Percentiles rank a stretch among this genome's conserved stretches.
Evolutionary conservation across 1,140 invertebrate genomes (phyloP).

Genomic region (Drosophila aff.): DNA sequence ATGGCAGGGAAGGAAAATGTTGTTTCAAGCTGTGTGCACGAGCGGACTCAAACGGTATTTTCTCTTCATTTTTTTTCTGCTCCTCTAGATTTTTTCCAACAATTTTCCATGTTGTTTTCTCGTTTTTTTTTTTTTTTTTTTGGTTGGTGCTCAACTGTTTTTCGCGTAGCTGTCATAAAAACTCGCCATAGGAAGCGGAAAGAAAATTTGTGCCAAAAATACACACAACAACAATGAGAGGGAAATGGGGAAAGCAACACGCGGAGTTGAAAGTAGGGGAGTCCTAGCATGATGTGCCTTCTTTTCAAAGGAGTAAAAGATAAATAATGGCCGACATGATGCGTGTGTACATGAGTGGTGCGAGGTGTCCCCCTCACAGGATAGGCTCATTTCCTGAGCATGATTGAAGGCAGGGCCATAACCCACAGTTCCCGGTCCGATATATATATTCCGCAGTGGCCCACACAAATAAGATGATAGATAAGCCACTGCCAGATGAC

Average conservation of each 20-base stretch:
- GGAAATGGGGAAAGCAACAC: conserved; percentile 35
- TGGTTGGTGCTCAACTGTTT: conserved; percentile 35
- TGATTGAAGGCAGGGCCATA: conserved; percentile 71
- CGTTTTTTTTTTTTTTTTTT: conserved; percentile 24
- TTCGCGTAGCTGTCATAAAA: conserved; percentile 74
- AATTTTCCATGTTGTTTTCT: conserved; percentile 21
- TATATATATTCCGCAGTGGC: conserved; percentile 31
- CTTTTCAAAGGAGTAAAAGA: conserved; percentile 72
- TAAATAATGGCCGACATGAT: conserved; percentile 77
- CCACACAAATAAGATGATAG: conserved; percentile 64
- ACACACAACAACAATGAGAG: conserved; percentile 41
- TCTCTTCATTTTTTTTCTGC: conserved; percentile 41
- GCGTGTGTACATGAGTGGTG: conserved; percentile 42
- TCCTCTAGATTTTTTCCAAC: conserved; percentile 22
- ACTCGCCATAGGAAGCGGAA: conserved; percentile 76
- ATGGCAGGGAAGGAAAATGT: conserved; percentile 75
- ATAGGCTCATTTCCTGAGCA: conserved; percentile 42
- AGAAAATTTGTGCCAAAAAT: conserved; percentile 59
- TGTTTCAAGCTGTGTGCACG: conserved; percentile 82
- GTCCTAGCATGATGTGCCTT: conserved; percentile 28
- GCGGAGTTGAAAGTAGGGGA: conserved; percentile 51
- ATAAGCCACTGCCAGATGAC: conserved; percentile 62
- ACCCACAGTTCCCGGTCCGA: conserved; percentile 52
- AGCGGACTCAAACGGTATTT: conserved; percentile 77
- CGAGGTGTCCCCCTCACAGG: background rate